Evolutionary conservation across 2,797 vertebrate genomes (phyloP).

Genomic region (Molossus molossus): DNA sequence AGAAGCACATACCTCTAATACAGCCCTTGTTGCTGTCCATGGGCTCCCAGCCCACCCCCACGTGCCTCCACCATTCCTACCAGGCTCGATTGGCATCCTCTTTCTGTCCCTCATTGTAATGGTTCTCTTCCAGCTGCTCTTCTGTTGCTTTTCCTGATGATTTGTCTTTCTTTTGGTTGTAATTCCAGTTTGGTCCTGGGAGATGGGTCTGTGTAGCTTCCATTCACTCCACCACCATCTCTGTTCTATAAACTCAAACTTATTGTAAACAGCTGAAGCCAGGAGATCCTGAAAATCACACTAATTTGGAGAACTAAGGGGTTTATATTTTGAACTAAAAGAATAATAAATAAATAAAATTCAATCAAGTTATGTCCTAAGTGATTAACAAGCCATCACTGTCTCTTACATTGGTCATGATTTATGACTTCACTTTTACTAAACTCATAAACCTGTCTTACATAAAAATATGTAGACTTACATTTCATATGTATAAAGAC

Average conservation of each 20-base stretch:
- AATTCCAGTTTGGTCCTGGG: too few species aligned
- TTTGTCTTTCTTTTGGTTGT: too few species aligned
- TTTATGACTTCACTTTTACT: conserved; percentile 35
- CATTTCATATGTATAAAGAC: not conserved
- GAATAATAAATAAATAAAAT: conserved; percentile 6
- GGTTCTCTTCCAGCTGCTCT: too few species aligned
- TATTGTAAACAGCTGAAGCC: not conserved
- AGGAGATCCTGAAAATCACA: not conserved
- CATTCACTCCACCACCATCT: too few species aligned
- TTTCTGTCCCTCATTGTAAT: too few species aligned
- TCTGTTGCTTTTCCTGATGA: too few species aligned
- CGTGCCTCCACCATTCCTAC: too few species aligned
- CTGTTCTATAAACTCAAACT: not conserved
- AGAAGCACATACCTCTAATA: too few species aligned
- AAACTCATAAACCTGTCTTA: conserved; percentile 32
- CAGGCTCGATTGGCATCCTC: too few species aligned
- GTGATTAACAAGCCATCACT: not conserved
- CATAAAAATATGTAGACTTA: conserved; percentile 25
- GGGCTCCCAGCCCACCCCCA: too few species aligned
- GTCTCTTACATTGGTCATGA: not conserved
- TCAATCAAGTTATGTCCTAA: conserved; percentile 4
- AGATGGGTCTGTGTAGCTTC: too few species aligned
- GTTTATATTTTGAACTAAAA: conserved; percentile 10
- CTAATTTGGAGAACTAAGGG: not conserved
- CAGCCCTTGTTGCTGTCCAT: too few species aligned